phyloP scores from a whole-genome alignment of 37 sponge, comb jelly and placozoan genomes.

The Aplysina aerophoba region DNA sequence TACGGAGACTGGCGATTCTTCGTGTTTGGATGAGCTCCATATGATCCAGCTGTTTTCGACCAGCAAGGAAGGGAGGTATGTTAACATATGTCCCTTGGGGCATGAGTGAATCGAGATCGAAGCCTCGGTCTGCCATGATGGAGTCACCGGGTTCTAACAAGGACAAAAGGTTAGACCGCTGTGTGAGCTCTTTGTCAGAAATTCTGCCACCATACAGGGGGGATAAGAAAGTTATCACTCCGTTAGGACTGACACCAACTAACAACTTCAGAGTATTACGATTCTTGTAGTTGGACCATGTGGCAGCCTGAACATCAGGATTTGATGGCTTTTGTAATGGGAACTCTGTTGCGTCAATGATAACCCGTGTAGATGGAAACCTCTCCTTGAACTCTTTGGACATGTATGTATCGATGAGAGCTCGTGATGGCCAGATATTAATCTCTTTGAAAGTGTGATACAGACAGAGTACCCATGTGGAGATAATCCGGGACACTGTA shows the following conservation, averaged over 20 bases:
- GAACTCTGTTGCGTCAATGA: conserved; percentile 33
- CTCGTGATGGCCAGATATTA: neutral
- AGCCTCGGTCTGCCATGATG: neutral
- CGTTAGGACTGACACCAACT: conserved; percentile 31
- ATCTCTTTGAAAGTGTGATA: conserved; percentile 9
- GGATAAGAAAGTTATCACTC: neutral
- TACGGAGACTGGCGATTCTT: conserved; percentile 54
- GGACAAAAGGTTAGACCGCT: neutral
- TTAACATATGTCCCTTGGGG: conserved; percentile 37
- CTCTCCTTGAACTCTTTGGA: conserved; percentile 21
- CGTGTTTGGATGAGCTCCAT: conserved; percentile 37
- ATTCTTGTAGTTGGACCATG: conserved; percentile 34
- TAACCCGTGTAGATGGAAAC: conserved; percentile 25
- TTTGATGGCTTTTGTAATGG: conserved; percentile 33
- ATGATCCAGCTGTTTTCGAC: conserved; percentile 37
- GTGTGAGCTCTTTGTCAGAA: conserved; percentile 11
- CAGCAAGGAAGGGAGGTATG: conserved; percentile 65
- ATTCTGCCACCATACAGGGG: neutral
- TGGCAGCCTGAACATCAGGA: conserved; percentile 37
- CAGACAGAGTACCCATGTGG: conserved; percentile 19
- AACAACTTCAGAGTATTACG: conserved; percentile 32
- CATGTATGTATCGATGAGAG: conserved; percentile 19
- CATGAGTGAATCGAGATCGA: neutral
- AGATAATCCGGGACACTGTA: conserved; percentile 28
- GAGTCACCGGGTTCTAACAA: neutral